A percentile compares a stretch with the other conserved stretches of the same genome.
Evolutionary conservation across 2,113 vertebrate genomes (phyloP).

Genomic region (Oreochromis aureus): DNA sequence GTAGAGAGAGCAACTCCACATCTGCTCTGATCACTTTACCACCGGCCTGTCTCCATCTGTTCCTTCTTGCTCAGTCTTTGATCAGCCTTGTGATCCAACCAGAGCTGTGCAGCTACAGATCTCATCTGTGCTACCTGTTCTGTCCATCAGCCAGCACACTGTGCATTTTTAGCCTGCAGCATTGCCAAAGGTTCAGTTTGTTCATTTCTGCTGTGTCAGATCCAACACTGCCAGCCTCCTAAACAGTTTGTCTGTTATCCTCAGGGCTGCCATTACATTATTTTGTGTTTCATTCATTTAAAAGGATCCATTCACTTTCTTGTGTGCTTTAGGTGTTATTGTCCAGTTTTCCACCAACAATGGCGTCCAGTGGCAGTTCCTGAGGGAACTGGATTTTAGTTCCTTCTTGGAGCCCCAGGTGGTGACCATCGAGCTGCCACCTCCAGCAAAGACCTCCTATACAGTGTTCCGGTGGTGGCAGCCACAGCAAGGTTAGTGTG

Average conservation of each 20-base stretch:
- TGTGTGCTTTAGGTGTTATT: conserved; percentile 77
- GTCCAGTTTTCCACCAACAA: conserved; percentile 95
- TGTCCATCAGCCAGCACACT: neutral
- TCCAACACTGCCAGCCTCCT: neutral
- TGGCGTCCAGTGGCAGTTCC: conserved; percentile 88
- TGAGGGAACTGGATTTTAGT: conserved; percentile 90
- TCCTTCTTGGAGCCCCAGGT: conserved; percentile 93
- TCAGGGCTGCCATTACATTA: neutral
- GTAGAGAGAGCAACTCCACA: neutral
- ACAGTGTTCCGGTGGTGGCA: conserved; percentile 98
- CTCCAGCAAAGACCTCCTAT: conserved; percentile 84
- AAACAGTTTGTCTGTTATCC: neutral
- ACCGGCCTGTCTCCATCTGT: neutral
- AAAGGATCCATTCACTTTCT: neutral
- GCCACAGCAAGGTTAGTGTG: conserved; percentile 83
- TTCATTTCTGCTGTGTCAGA: conserved; percentile 1
- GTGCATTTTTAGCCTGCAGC: conserved; percentile 5
- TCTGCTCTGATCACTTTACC: neutral
- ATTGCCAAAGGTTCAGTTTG: neutral
- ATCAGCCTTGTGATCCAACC: neutral
- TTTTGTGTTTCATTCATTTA: neutral
- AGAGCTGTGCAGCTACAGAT: neutral
- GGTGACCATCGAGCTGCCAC: conserved; percentile 89
- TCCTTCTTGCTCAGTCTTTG: neutral
- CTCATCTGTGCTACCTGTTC: neutral